These are phyloP conservation scores for Simalia tracyae DNA, from an alignment of 2,797 vertebrate species.

Conservation along the genomic window DNA sequence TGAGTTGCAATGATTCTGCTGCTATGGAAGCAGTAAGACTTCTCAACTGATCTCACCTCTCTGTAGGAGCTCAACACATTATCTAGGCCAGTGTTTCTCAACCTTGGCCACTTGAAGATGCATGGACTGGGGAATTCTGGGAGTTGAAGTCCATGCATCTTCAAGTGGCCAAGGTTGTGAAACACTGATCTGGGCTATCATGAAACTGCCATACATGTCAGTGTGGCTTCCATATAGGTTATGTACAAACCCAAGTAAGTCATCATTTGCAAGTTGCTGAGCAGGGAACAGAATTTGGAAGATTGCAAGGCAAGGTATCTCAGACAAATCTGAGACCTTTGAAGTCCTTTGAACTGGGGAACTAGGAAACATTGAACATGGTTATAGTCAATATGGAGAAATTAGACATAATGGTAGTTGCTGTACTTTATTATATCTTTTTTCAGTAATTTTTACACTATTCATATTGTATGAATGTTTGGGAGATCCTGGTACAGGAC, in stretches of 20 bases:
- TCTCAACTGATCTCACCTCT: constrained; percentile 14
- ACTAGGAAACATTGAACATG: neutral
- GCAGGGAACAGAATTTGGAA: neutral
- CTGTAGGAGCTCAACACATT: neutral
- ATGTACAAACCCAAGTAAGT: neutral
- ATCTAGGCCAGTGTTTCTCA: no score
- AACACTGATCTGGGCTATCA: neutral
- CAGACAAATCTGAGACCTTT: neutral
- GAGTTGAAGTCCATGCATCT: no score
- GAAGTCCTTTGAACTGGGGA: neutral
- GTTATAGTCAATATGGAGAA: neutral
- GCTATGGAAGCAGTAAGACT: neutral
- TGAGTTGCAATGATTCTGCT: neutral
- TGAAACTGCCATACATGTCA: neutral
- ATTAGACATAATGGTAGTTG: neutral
- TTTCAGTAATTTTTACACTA: neutral
- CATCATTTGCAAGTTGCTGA: neutral
- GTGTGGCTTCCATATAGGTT: neutral
- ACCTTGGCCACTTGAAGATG: no score
- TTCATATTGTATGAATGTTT: neutral
- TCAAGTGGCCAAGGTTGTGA: no score
- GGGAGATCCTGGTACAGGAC: neutral
- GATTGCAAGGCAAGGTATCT: neutral
- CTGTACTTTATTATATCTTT: neutral
- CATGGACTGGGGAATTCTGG: no score